Evolutionary conservation across 2,888 invertebrate species (phyloP), one percentile per base, ranked within the genome.

Genomic region (Agrilus mali): DNA sequence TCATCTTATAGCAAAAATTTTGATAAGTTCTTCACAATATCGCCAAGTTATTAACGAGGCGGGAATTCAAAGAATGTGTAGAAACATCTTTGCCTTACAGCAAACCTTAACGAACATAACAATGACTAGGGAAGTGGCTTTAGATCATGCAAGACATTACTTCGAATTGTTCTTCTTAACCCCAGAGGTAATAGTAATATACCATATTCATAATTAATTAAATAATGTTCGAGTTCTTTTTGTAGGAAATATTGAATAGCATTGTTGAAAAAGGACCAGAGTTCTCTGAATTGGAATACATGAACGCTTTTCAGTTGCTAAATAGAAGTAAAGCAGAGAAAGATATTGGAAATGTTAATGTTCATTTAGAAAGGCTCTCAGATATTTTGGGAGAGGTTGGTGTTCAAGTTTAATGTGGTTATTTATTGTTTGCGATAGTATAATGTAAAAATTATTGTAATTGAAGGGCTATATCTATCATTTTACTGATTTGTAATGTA

Each of bases 111-210:
- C 86, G 34, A 83, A 83, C 59, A 86, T 90, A 44, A 88, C 88
- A 2, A 79, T 83, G 69, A 78, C 82, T 1, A 70, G 86, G 45
- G 87, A 88, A 67, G 73, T 86, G 12, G 86, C 87, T 14, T 71
- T 96, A 54, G 93, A 94, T 66, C 81, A 89, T 58, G 94, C 95
- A 0, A 75, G 88, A 56, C 80, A 82, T 53, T 95, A 90, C 68
- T 87, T 88, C 59, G 88, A 92, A 56, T 72, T 95, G 52, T 80
- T 94, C 47, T 82, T 85, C 52, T 75, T 81, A 56, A 74, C 81
- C 16, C 88, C 88, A 1, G 86, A 92, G 69, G 88, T 86, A 64
- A 68, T 67, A 57, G 2, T 33, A 22, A 4, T 35, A 10, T 2
- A n/a, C 2, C 13, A 15, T 6, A 3, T 35, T 35, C 2, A 35